Evolutionary conservation across 2,113 vertebrate genomes (phyloP), one percentile per base, ranked within the genome.

Genomic region (Pristiophorus japonicus): DNA sequence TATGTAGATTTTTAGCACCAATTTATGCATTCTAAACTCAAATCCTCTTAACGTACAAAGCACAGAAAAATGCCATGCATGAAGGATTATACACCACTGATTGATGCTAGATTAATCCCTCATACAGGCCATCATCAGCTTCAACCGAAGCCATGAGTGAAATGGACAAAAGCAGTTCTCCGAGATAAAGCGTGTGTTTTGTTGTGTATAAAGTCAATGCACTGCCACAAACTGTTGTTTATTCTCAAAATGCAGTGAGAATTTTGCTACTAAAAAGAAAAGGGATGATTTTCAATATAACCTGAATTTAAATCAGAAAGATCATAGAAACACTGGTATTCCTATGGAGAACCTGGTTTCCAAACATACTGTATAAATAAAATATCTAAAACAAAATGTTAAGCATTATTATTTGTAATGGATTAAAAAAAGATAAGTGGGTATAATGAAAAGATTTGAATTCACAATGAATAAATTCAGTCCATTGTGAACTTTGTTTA

Each of bases 31-130:
- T 98, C 98, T 97, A 98, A 98, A 97, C 97, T 97, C 97, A 98
- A 99, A 99, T 99, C 98, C 98, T 99, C 98, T 99, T 99, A 98
- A 98, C 98, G 98, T 99, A 98, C 98, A 98, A 98, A 98, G 98
- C 98, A 98, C 99, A 99, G 98, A 98, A 98, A 99, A 99, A 98
- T 98, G 97, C 98, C 98, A 98, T 98, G 98, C 98, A 97, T 97
- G 97, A 97, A 98, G 98, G 98, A 99, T 99, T 99, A 99, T 97
- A 97, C 98, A 97, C 98, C 97, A 97, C 98, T 98, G 98, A 97
- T 97, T 98, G 98, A 98, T 99, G 98, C 99, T 98, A 99, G 98
- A 98, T 98, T 99, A 99, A 98, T 98, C 98, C 97, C 97, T 98
- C 97, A 97, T 97, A 97, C 97, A 97, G 98, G 97, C 97, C 98